Evolutionary conservation across 1,140 invertebrate genomes (phyloP), one percentile per base, ranked within the genome.

Genomic region (Drosophila lini): DNA sequence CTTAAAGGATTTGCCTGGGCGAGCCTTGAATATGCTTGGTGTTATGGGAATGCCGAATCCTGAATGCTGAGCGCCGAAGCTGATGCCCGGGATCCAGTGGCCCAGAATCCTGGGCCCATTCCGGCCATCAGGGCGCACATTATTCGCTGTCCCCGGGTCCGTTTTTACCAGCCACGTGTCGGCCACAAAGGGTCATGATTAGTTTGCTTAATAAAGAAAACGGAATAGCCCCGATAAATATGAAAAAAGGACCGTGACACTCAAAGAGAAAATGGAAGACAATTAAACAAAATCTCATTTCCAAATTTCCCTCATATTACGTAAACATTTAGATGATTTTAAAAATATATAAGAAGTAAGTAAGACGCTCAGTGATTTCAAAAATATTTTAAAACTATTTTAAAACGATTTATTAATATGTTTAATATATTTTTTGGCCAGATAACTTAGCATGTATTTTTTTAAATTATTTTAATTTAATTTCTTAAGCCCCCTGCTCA

Each of bases 171-270:
- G 79, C 76, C 83, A 88, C 83, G 83, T 80, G 83, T 88, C 69
- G 80, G 45, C 77, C 80, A 69, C 84, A 89, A 82, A 89, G 84
- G 84, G 84, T 84, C 77, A 83, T 81, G 84, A 89, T 88, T 88
- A 88, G 84, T 89, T 85, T 74, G 61, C 45, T 36, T 69, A 71
- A 83, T 83, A 83, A 80, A 69, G 60, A 62, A 68, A 31, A 59
- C 41, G 41, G 40, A 48, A 58, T 31, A 45, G 50, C 22, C n/a
- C 42, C 40, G 34, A 58, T 40, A 53, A 60, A 71, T 40, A 44
- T 76, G 56, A 58, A 40, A 45, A 75, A 76, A 38, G 32, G 22
- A 13, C 50, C 11, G 9, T 16, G 47, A 41, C 52, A 57, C 10
- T 45, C 11, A n/a, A 19, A 63, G 15, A 56, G 28, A 44, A 67